Evolutionary conservation across 2,113 vertebrate species (phyloP), one percentile per base, ranked within the genome.

Genomic region (Synchiropus splendidus): DNA sequence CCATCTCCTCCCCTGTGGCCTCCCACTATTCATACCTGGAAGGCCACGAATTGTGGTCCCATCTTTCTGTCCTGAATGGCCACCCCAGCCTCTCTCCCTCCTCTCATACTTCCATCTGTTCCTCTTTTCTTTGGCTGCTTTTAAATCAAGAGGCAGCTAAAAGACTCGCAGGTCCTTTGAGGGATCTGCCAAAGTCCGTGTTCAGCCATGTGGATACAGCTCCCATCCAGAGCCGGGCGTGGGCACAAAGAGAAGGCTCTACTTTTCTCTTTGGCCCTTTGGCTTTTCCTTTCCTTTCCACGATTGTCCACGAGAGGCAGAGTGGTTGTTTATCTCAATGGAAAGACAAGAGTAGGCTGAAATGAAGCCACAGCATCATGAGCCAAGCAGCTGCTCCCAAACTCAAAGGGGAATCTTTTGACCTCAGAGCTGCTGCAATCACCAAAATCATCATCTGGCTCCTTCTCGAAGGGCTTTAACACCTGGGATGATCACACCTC

Each of bases 101-200:
- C 36, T 40, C n/a, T 58, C 58, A 55, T 55, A 62, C 63, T 61
- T 68, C 78, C 75, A 78, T 81, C 78, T 81, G 75, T 68, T 48
- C 48, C 52, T 54, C 44, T 48, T 74, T 73, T 72, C 59, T 79
- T 70, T 67, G 56, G 62, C 63, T 54, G 51, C 55, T 65, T 68
- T 76, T 71, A 71, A 50, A 75, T 61, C 48, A 74, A 54, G 39
- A 58, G 62, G 58, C 64, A 70, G 65, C 33, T 70, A 75, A 74
- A 75, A 68, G 75, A 55, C 67, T 16, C 65, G 64, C 58, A 36
- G 48, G 51, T 70, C 70, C 60, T 77, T 74, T 73, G 64, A 75
- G 70, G 42, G 40, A 37, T 42, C 6, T 38, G 51, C 60, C 67
- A 74, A 64, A 75, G 74, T 83, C 64, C 57, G 67, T 78, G 77